These are phyloP conservation scores for Probaryconus sp. DNA, from an alignment of 1,140 invertebrate species.

Conservation along the genomic window DNA sequence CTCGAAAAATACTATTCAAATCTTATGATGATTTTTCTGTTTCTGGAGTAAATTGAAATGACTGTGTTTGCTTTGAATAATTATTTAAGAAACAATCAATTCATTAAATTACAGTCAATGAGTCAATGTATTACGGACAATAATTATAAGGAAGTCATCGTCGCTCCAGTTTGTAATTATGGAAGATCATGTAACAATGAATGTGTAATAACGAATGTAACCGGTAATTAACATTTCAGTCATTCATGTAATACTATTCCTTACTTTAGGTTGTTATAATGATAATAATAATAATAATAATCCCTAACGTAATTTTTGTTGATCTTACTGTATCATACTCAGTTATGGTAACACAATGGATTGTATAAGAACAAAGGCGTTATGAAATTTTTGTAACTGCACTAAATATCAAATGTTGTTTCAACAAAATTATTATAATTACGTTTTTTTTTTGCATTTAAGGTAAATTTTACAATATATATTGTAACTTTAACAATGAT, in stretches of 20 bases:
- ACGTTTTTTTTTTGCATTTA: no score
- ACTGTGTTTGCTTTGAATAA: constrained; percentile 25
- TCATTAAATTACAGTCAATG: constrained; percentile 4
- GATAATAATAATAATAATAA: no score
- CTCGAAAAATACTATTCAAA: no score
- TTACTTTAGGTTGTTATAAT: constrained; percentile 23
- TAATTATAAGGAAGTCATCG: constrained; percentile 37
- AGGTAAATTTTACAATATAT: no score
- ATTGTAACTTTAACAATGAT: no score
- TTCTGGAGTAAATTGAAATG: no score
- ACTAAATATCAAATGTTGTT: no score
- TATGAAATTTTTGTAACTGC: no score
- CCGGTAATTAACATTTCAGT: constrained; percentile 34
- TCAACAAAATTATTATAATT: no score
- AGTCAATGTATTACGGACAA: constrained; percentile 20
- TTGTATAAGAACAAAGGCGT: no score
- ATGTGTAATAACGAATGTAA: constrained; percentile 39
- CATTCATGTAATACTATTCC: constrained; percentile 20
- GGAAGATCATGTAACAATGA: constrained; percentile 27
- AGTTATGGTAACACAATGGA: neutral
- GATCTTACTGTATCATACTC: neutral
- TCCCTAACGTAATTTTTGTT: neutral
- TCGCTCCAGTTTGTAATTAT: constrained; percentile 23
- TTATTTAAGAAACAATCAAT: constrained; percentile 13
- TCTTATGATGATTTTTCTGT: no score